Evolutionary conservation across 1,140 invertebrate genomes (phyloP), one percentile per base, ranked within the genome.

Genomic region (Rhynchophorus ferrugineus): DNA sequence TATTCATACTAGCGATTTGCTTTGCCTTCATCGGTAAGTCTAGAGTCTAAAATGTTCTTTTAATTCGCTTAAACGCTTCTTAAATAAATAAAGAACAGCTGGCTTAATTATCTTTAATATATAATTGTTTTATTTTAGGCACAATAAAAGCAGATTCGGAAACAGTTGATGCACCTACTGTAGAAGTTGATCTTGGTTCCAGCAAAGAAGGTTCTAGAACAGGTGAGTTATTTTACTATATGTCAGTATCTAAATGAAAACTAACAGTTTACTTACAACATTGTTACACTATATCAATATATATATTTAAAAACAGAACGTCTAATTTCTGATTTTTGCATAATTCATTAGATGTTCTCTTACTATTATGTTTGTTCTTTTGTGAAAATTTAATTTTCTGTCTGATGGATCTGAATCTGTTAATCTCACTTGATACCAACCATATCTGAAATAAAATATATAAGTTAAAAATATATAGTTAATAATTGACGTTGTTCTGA

Each of bases 121-220:
- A 20, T 41, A 9, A 49, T 57, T 52, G 34, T 43, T 52, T 34
- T 51, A 36, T 55, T 57, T 24, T 50, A 67, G 60, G 65, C 44
- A 22, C 44, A 42, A 53, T 58, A 56, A 51, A 39, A 34, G 62
- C 54, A 11, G 61, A 62, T 54, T 60, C 54, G 18, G 43, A 75
- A 54, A 70, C 74, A 46, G 72, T 67, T 44, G 75, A 69, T 8
- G 68, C 68, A 3, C 72, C 74, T 61, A 76, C 66, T 13, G 80
- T 91, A 17, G 85, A 91, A 35, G 62, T 76, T 33, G 84, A 92
- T 71, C 69, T 92, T 37, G 88, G 88, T 3, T 78, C 84, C 20
- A 87, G 82, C 51, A 77, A 82, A 59, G 89, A 92, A 70, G 89
- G 77, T 49, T 91, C 87, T 9, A 78, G 84, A 72, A 93, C 90